Evolutionary conservation across 2,797 vertebrate genomes (phyloP).

Genomic region (Sphenopsis melanotis): DNA sequence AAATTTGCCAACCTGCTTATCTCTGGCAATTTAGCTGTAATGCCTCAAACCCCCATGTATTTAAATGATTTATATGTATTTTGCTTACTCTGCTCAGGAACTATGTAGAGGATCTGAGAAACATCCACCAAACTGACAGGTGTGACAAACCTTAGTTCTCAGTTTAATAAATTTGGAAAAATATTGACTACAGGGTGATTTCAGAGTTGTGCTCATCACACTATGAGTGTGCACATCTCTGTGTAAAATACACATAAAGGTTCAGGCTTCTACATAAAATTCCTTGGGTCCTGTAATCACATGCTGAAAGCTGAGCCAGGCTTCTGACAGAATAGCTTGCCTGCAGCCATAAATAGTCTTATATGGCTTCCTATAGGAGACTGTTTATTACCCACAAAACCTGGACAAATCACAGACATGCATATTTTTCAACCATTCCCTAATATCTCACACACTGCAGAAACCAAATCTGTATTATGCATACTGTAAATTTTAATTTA

Average conservation of each 20-base stretch:
- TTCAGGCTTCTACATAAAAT: not conserved
- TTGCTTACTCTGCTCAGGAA: not conserved
- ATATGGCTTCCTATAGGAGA: not conserved
- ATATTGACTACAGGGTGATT: not conserved
- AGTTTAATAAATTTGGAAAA: not conserved
- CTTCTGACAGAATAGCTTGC: not conserved
- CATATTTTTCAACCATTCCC: not conserved
- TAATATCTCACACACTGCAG: not conserved
- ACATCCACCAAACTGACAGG: not conserved
- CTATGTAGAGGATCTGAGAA: not conserved
- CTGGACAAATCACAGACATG: not conserved
- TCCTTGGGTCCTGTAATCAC: not conserved
- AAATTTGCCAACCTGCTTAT: not conserved
- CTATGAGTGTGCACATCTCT: accelerated
- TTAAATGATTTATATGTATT: not conserved
- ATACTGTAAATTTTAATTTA: not conserved
- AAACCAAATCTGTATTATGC: not conserved
- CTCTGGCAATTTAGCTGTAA: not conserved
- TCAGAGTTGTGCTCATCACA: not conserved
- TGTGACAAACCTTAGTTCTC: not conserved
- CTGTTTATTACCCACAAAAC: not conserved
- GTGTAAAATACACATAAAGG: not conserved
- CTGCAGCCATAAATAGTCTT: not conserved
- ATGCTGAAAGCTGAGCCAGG: not conserved
- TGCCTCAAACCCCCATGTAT: accelerated